Evolutionary conservation across 2,888 invertebrate species (phyloP), one percentile per base, ranked within the genome.

Genomic region (Hoplodrina ambigua): DNA sequence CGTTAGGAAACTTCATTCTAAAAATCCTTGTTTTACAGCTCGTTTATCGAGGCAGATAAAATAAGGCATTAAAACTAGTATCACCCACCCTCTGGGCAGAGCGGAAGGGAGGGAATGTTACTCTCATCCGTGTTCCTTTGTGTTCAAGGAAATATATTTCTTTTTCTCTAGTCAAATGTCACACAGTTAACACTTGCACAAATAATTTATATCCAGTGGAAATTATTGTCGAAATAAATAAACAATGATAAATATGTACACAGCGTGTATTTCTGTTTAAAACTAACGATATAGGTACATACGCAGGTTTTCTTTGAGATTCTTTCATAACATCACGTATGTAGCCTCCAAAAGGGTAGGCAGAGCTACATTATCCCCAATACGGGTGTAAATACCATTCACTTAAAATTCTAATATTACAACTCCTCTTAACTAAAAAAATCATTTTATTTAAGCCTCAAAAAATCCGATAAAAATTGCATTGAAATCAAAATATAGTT

Each of bases 291-390:
- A 78, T 75, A 25, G 25, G 25, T 25, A 72, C 67, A 69, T 71
- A 52, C 33, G 69, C 57, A 63, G 11, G 44, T 54, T 37, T 37
- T 52, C 10, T 55, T 58, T 69, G 82, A 84, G 82, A 82, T 82
- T 81, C 78, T 46, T 60, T 55, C 5, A 33, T 56, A 55, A 33
- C 17, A 37, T 44, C 2, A 25, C 19, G 17, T 2, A 19, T 17
- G 3, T 49, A 13, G n/a, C 20, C 11, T 4, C 13, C 6, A 11
- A 41, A 25, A 19, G 11, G 20, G n/a, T 41, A 41, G 30, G 20
- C 54, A 41, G 49, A 17, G 17, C 15, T 17, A 46, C 46, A 46
- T 46, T 46, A n/a, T 46, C 17, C 3, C 44, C 4, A 46, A 46
- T 6, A 17, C 5, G 15, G 6, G 5, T 17, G 46, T 17, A 46